These are phyloP conservation scores for Pseudomugil gertrudae DNA, from an alignment of 2,797 vertebrate species.

Conservation along the genomic window DNA sequence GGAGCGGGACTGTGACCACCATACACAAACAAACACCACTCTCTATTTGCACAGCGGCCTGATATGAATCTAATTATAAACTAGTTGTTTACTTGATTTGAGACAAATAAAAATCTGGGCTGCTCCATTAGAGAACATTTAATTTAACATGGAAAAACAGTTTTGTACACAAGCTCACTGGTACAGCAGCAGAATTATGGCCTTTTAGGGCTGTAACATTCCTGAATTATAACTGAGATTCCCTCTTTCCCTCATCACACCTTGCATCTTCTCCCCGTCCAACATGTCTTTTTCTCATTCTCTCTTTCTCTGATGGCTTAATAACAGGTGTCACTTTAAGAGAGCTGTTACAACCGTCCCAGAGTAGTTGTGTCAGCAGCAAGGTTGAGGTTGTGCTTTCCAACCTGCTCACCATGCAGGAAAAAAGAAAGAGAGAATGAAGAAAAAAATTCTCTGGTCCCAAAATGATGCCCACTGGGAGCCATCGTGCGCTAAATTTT, in stretches of 20 bases:
- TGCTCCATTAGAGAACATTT: constrained; percentile 40
- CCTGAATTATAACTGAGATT: constrained; percentile 87
- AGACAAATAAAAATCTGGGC: constrained; percentile 38
- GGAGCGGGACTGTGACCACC: constrained; percentile 24
- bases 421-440: constrained; percentile 70
- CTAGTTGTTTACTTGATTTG: constrained; percentile 34
- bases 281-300: constrained; percentile 68
- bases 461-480: constrained; percentile 80
- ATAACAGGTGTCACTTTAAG: constrained; percentile 87
- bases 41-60: constrained; percentile 48
- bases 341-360: constrained; percentile 85
- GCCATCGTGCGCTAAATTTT: constrained; percentile 78
- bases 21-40: constrained; percentile 13
- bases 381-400: constrained; percentile 75
- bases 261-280: constrained; percentile 70
- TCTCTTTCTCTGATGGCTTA: constrained; percentile 78
- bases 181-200: constrained; percentile 84
- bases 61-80: constrained; percentile 47
- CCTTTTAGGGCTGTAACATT: constrained; percentile 83
- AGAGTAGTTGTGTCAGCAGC: constrained; percentile 86
- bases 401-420: constrained; percentile 85
- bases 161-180: constrained; percentile 70
- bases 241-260: constrained; percentile 64
- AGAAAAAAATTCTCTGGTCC: constrained; percentile 63
- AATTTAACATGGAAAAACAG: constrained; percentile 45